These are phyloP conservation scores for Scrobipalpa costella DNA, from an alignment of 2,888 invertebrate genomes.

Conservation along the genomic window DNA sequence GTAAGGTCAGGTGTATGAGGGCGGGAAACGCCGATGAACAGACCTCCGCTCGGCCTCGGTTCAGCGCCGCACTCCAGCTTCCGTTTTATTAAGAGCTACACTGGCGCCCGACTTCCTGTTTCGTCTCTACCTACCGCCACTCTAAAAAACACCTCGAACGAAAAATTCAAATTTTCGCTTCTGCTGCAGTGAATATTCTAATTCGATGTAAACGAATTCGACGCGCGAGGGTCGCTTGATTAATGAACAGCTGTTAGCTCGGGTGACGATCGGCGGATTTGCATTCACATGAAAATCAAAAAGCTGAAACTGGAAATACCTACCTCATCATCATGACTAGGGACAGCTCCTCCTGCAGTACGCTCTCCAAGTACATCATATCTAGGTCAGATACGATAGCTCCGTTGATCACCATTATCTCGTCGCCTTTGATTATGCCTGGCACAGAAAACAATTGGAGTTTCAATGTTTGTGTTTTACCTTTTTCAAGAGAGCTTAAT, in stretches of 20 bases:
- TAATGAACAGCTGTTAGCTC: constrained; percentile 55
- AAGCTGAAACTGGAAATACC: constrained; percentile 70
- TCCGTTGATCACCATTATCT: constrained; percentile 99
- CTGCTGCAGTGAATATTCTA: constrained; percentile 52
- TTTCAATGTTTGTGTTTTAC: constrained; percentile 51
- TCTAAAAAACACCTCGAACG: constrained; percentile 30
- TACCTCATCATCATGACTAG: constrained; percentile 98
- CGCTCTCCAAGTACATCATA: constrained; percentile 99
- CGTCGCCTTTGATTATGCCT: constrained; percentile 98
- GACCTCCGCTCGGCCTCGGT: constrained; percentile 53
- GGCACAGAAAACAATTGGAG: constrained; percentile 63
- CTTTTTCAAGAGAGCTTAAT: constrained; percentile 38
- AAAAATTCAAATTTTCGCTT: constrained; percentile 43
- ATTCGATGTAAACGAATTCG: constrained; percentile 61
- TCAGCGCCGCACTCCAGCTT: constrained; percentile 60
- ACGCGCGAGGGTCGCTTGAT: constrained; percentile 49
- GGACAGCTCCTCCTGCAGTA: constrained; percentile 95
- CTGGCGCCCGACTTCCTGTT: constrained; percentile 59
- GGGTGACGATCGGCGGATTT: constrained; percentile 46
- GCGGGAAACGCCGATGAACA: constrained; percentile 73
- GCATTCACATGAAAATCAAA: constrained; percentile 46
- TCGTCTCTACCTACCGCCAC: constrained; percentile 33
- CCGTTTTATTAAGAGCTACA: constrained; percentile 66
- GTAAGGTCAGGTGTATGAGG: constrained; percentile 80
- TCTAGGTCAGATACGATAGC: constrained; percentile 98